Evolutionary conservation across 2,113 vertebrate genomes (phyloP), one percentile per base, ranked within the genome.

Genomic region (Daboia siamensis): DNA sequence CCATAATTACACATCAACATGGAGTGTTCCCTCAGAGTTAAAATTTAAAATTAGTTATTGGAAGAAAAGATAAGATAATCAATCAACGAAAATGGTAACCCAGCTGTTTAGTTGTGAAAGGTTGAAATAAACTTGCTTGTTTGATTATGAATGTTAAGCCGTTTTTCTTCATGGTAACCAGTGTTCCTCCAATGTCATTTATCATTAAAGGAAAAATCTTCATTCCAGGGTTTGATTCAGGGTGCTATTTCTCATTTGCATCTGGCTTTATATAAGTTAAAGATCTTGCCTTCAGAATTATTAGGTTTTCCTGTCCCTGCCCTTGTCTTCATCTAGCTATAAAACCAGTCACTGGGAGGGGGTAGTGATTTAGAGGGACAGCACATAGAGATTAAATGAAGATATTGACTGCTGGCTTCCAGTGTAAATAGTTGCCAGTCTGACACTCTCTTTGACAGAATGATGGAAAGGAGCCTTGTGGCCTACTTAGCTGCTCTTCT

Each of bases 401-500:
- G 96, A 96, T 97, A 97, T 96, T 96, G 97, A 98, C 98, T 98
- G 94, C 89, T 93, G 96, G 95, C 95, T 96, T 95, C 96, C 97
- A 96, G 95, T 97, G 97, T 95, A 97, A 97, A 97, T 96, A 96
- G 96, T 97, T 93, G 94, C n/a, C 59, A 51, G 95, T 95, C 97
- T 97, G 97, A 97, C 97, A 96, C 95, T 93, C 97, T 94, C 95
- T 97, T 94, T 98, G 98, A 98, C 97, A 98, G 97, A 93, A 98
- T 98, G 98, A 98, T 98, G 97, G 98, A 98, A 98, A 96, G 96
- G 89, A 94, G 97, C 98, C 97, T 98, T 95, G 91, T 96, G 97
- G 97, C 97, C 97, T 98, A 97, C 97, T 97, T 98, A 97, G 98
- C 98, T 98, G 98, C 98, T 98, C 97, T 98, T 98, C 98, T 99